Evolutionary conservation across 2,797 vertebrate species (phyloP).

Genomic region (Setipinna tenuifilis): DNA sequence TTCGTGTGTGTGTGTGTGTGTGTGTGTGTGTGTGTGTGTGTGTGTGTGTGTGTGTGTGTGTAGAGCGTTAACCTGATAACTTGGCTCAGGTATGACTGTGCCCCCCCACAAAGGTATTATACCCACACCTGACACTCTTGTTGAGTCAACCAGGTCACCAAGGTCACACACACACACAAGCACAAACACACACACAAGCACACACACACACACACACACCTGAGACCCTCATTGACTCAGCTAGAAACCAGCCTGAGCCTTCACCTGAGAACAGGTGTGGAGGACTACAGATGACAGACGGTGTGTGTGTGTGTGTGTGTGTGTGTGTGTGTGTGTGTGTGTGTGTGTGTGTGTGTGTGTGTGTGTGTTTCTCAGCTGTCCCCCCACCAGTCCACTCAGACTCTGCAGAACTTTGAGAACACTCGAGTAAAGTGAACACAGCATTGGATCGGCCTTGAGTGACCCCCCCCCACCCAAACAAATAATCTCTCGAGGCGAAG

Average conservation of each 20-base stretch:
- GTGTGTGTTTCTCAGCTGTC: neutral
- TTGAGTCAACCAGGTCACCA: neutral
- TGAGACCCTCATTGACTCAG: neutral
- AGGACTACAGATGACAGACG: neutral
- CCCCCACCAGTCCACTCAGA: neutral
- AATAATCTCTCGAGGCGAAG: too few species aligned
- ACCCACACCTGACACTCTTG: neutral
- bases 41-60: neutral
- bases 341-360: neutral
- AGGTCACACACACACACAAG: neutral
- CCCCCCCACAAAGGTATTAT: neutral
- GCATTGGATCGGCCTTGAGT: neutral
- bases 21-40: neutral
- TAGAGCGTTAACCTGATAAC: neutral
- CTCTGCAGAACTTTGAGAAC: too few species aligned
- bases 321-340: neutral
- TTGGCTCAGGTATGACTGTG: neutral
- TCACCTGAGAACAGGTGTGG: neutral
- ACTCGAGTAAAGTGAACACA: neutral
- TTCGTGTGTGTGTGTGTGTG: neutral
- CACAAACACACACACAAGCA: conserved; percentile 27
- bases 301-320: neutral
- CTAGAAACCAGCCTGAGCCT: neutral
- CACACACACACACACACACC: conserved; percentile 10
- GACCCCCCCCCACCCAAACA: too few species aligned